phyloP scores from a whole-genome alignment of 2,113 vertebrate species.

The Cygnus atratus region DNA sequence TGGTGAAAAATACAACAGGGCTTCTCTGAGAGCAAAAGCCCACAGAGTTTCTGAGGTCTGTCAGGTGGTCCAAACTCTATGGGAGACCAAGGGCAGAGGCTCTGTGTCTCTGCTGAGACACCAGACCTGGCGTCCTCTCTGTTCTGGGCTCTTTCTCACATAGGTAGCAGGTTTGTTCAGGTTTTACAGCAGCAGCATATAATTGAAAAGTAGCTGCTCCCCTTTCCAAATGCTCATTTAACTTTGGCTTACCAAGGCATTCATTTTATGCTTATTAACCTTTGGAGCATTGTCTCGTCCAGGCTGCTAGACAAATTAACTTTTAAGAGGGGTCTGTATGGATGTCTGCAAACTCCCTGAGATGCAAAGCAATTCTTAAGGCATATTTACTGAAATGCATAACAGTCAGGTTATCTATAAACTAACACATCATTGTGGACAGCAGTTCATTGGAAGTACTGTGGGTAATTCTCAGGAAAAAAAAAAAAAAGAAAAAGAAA shows the following conservation, averaged over 20 bases:
- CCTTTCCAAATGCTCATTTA: slow-evolving; percentile 38
- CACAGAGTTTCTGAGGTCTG: neutral
- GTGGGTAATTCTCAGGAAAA: neutral
- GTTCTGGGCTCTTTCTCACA: neutral
- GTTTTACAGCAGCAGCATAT: neutral
- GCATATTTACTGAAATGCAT: slow-evolving; percentile 61
- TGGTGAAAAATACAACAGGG: neutral
- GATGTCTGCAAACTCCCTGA: slow-evolving; percentile 49
- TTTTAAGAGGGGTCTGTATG: slow-evolving; percentile 23
- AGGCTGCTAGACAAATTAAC: slow-evolving; percentile 52
- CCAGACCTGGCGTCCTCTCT: neutral
- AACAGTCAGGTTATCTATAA: slow-evolving; percentile 29
- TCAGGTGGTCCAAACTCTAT: neutral
- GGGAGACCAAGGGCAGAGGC: neutral
- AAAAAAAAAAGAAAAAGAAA: neutral
- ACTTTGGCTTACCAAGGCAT: slow-evolving; percentile 14
- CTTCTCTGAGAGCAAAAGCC: neutral
- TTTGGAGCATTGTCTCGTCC: slow-evolving; percentile 64
- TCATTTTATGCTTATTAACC: slow-evolving; percentile 61
- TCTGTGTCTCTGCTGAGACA: neutral
- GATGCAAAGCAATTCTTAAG: slow-evolving; percentile 35
- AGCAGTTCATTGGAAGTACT: slow-evolving; percentile 6
- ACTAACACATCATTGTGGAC: slow-evolving; percentile 10
- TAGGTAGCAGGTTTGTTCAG: neutral
- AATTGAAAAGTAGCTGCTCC: neutral